A percentile compares a stretch with the other conserved stretches of the same genome.
These are phyloP conservation scores for Syrmaticus mikado DNA, from an alignment of 2,113 vertebrate species.

Conservation along the genomic window DNA sequence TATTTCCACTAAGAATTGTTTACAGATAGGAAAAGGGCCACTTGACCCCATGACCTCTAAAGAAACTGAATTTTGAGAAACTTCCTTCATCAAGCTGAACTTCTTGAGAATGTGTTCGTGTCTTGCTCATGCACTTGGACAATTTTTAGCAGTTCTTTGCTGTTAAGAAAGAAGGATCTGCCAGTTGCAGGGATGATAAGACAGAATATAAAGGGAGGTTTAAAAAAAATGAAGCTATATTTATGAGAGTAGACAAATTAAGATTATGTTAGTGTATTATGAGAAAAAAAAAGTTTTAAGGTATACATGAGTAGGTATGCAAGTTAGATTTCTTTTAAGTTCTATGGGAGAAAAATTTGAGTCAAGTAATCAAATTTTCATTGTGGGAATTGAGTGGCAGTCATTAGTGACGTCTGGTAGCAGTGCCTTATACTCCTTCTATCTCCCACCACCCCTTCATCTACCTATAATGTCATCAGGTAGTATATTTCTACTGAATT, in stretches of 20 bases:
- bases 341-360: not conserved
- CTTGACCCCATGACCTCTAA: not conserved
- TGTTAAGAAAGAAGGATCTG: not conserved
- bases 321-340: not conserved
- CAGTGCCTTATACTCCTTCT: not conserved
- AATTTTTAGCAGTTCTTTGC: not conserved
- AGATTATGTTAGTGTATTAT: not conserved
- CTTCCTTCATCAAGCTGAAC: not conserved
- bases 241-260: not conserved
- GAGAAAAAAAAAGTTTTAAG: not conserved
- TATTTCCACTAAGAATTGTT: not conserved
- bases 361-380: not conserved
- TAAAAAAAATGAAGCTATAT: not conserved
- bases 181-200: not conserved
- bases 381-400: not conserved
- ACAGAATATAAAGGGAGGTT: not conserved
- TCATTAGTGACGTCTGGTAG: not conserved
- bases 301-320: fast-evolving
- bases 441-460: not conserved
- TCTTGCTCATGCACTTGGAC: not conserved
- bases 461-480: not conserved
- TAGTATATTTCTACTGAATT: not conserved
- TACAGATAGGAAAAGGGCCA: not conserved
- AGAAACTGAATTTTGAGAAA: not conserved
- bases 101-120: not conserved